These are phyloP conservation scores for Hermetia illucens DNA, from an alignment of 1,140 invertebrate species.

Conservation along the genomic window DNA sequence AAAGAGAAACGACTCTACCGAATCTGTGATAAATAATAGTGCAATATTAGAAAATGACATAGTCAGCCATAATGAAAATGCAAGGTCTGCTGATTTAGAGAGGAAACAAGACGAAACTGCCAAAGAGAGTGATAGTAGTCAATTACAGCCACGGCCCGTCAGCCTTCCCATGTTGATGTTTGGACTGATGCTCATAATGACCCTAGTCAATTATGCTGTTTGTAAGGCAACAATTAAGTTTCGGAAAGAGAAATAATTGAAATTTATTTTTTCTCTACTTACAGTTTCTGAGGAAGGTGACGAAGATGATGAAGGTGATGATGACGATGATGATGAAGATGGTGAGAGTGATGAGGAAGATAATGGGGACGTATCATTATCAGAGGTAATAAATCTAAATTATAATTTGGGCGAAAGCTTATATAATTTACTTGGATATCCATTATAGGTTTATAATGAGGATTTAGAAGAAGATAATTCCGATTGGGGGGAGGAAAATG, in stretches of 20 bases:
- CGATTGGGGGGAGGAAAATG: conserved; percentile 6
- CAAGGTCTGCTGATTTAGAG: background rate
- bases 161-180: conserved; percentile 25
- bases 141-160: conserved; percentile 4
- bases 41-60: conserved; percentile 11
- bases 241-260: conserved; percentile 1
- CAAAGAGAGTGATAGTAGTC: conserved; percentile 3
- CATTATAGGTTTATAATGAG: conserved; percentile 5
- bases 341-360: conserved; percentile 6
- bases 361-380: conserved; percentile 1
- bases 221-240: conserved; percentile 16
- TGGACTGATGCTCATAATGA: conserved; percentile 29
- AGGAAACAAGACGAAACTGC: background rate
- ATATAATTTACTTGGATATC: conserved; percentile 3
- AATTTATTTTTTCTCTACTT: conserved; percentile 4
- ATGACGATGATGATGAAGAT: conserved; percentile 10
- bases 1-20: conserved; percentile 2
- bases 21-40: conserved; percentile 2
- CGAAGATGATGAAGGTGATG: conserved; percentile 11
- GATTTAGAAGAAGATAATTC: conserved; percentile 8
- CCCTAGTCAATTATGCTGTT: conserved; percentile 24
- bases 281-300: conserved; percentile 22
- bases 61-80: too few relatives aligned
- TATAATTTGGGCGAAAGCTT: conserved; percentile 1
- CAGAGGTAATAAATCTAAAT: background rate